Evolutionary conservation across 2,888 invertebrate species (phyloP).

Genomic region (Sclerodermus sp.): DNA sequence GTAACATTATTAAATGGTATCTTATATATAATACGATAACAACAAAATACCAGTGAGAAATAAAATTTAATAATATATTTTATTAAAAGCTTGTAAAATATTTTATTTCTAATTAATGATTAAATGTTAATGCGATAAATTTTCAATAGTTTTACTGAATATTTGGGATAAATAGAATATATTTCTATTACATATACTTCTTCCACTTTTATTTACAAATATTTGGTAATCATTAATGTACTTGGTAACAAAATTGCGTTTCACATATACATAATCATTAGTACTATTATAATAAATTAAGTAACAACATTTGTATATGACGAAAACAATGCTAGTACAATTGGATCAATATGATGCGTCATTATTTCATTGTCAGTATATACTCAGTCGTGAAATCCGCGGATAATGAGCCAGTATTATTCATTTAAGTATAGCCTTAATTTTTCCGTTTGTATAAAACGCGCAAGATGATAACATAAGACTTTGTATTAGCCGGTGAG

Average conservation of each 20-base stretch:
- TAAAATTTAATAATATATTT: no score
- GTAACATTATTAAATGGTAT: no score
- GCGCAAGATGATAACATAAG: neutral
- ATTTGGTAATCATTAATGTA: slow-evolving; percentile 47
- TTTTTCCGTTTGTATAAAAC: neutral
- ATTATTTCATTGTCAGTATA: slow-evolving; percentile 25
- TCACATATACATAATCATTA: slow-evolving; percentile 50
- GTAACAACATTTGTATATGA: slow-evolving; percentile 33
- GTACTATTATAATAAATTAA: slow-evolving; percentile 41
- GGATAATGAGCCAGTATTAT: neutral
- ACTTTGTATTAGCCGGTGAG: neutral
- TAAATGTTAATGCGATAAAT: no score
- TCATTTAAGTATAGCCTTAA: slow-evolving; percentile 23
- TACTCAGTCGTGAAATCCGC: slow-evolving; percentile 39
- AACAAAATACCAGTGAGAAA: no score
- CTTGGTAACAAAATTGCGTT: slow-evolving; percentile 53
- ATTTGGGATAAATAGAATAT: no score
- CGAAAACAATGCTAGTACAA: slow-evolving; percentile 40
- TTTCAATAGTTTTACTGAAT: no score
- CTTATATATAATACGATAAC: no score
- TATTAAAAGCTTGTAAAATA: no score
- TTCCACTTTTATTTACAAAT: slow-evolving; percentile 52
- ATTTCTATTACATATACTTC: neutral
- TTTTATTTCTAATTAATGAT: no score
- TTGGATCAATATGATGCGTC: slow-evolving; percentile 24